A percentile compares a stretch with the other conserved stretches of the same genome.
These are phyloP conservation scores for Cinclus cinclus DNA, from an alignment of 2,113 vertebrate genomes.

Conservation along the genomic window DNA sequence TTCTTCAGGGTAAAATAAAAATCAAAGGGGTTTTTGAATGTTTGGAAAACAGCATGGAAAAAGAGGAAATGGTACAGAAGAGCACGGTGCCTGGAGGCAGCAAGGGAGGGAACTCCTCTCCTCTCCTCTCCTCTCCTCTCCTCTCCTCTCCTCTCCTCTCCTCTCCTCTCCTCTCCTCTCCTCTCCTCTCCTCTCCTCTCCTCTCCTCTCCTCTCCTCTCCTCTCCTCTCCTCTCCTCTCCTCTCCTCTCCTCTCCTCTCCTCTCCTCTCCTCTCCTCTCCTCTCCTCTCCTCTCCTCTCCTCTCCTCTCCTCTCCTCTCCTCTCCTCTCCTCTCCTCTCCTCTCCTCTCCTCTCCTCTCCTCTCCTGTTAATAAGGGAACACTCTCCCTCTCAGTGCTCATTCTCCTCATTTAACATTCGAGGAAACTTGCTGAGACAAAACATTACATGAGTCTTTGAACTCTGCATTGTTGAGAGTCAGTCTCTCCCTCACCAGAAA, in stretches of 20 bases:
- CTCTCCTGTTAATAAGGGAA: background rate
- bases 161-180: background rate
- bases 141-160: background rate
- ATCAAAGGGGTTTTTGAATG: background rate
- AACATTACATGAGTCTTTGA: conserved; percentile 27
- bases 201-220: background rate
- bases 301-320: background rate
- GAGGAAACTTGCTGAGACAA: conserved; percentile 24
- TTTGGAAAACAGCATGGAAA: background rate
- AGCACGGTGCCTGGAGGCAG: background rate
- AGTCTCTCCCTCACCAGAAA: background rate
- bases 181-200: background rate
- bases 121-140: background rate
- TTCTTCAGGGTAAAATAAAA: background rate
- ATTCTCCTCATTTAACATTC: background rate
- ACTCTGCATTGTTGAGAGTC: background rate
- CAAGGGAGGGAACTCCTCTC: background rate
- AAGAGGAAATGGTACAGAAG: background rate
- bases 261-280: background rate
- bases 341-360: too few relatives aligned
- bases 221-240: background rate
- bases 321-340: background rate
- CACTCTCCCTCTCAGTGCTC: background rate
- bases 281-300: background rate
- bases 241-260: background rate